These are phyloP conservation scores for Pithecia hirsuta DNA, from an alignment of 2,797 vertebrate genomes.

Conservation along the genomic window DNA sequence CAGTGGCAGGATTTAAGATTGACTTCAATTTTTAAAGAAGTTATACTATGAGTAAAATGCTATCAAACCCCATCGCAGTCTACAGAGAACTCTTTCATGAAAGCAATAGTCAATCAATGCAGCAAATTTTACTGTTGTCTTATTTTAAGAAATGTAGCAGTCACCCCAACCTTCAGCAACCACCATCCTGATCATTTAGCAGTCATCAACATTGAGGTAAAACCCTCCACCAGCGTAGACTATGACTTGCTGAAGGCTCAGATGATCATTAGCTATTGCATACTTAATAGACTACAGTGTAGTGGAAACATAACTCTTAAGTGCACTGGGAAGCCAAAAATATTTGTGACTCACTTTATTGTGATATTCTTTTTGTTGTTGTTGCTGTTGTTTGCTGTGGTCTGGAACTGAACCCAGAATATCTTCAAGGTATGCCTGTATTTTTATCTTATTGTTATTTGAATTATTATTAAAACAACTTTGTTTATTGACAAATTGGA, in stretches of 20 bases:
- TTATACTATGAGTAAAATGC: neutral
- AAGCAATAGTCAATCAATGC: neutral
- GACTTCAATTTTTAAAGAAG: neutral
- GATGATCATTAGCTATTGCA: neutral
- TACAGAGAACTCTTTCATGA: neutral
- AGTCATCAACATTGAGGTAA: neutral
- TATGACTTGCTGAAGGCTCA: neutral
- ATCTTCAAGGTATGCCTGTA: neutral
- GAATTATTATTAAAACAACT: neutral
- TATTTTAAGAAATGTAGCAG: neutral
- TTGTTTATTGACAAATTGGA: too few species aligned
- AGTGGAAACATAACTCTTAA: neutral
- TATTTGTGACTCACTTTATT: neutral
- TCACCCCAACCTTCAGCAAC: neutral
- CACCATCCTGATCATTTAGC: neutral
- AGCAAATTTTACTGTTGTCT: neutral
- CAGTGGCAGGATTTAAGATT: neutral
- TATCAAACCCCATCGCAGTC: neutral
- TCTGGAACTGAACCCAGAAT: neutral
- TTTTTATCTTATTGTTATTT: neutral
- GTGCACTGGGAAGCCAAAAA: neutral
- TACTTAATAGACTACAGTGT: neutral
- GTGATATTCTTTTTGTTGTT: neutral
- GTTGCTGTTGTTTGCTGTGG: too few species aligned
- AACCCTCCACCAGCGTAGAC: neutral